phyloP scores from a whole-genome alignment of 1,140 invertebrate genomes.

The Drosophila mayri region DNA sequence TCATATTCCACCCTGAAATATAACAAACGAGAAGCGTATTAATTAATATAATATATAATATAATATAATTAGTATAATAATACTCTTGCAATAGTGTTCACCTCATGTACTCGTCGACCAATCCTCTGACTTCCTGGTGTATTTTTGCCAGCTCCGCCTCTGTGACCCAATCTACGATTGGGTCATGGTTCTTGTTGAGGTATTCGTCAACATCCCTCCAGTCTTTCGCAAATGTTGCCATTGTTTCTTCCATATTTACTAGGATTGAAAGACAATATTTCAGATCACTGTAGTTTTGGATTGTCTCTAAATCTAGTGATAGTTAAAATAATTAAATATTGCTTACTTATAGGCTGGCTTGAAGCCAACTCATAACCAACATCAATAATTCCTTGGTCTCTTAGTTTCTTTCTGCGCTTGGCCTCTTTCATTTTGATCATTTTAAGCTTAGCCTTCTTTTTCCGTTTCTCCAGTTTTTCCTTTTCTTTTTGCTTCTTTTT shows the following conservation, averaged over 20 bases:
- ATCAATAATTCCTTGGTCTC: slow-evolving; percentile 79
- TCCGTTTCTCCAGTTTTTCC: slow-evolving; percentile 67
- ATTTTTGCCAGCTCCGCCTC: slow-evolving; percentile 86
- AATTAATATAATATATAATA: too few species aligned
- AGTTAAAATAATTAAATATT: too few species aligned
- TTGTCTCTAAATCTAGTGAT: too few species aligned
- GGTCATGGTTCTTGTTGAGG: slow-evolving; percentile 84
- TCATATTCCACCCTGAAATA: slow-evolving; percentile 85
- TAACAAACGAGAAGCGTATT: background rate
- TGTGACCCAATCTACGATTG: slow-evolving; percentile 86
- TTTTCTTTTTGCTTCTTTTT: slow-evolving; percentile 60
- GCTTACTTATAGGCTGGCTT: slow-evolving; percentile 66
- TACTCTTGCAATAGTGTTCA: slow-evolving; percentile 3
- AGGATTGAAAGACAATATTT: background rate
- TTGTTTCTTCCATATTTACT: slow-evolving; percentile 74
- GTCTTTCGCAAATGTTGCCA: slow-evolving; percentile 84
- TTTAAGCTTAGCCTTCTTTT: slow-evolving; percentile 63
- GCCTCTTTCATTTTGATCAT: slow-evolving; percentile 69
- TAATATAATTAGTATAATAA: too few species aligned
- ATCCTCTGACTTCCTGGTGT: slow-evolving; percentile 86
- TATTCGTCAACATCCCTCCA: slow-evolving; percentile 85
- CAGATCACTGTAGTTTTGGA: background rate
- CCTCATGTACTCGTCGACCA: slow-evolving; percentile 87
- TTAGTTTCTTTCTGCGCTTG: slow-evolving; percentile 71
- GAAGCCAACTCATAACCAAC: slow-evolving; percentile 49